Evolutionary conservation across 2,797 vertebrate genomes (phyloP).

Genomic region (Phylloscopus collybita): DNA sequence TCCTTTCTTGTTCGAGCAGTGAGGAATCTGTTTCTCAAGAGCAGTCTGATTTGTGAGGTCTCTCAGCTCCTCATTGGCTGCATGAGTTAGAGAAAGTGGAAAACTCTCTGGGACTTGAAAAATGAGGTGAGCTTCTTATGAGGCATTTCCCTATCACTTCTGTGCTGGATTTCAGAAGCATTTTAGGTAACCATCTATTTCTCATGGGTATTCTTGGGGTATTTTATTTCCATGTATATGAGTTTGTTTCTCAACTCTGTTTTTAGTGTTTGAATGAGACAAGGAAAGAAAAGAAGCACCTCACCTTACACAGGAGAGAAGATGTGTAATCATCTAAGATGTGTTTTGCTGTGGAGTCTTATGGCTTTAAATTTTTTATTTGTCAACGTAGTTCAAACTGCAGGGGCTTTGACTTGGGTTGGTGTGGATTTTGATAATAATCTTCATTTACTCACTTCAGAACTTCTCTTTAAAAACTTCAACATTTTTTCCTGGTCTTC

Average conservation of each 20-base stretch:
- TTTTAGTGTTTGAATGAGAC: background rate
- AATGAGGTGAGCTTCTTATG: background rate
- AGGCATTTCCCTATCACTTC: background rate
- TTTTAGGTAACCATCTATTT: background rate
- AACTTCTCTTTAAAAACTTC: constrained; percentile 41
- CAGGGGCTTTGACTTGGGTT: background rate
- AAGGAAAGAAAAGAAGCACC: background rate
- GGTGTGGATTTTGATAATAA: background rate
- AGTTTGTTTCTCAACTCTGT: background rate
- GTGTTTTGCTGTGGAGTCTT: background rate
- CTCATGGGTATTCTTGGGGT: background rate
- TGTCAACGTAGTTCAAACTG: background rate
- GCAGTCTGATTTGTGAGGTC: background rate
- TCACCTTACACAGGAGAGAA: background rate
- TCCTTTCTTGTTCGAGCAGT: background rate
- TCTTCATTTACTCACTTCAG: background rate
- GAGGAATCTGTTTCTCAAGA: background rate
- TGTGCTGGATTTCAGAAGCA: background rate
- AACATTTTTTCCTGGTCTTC: constrained; percentile 90
- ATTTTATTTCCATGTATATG: background rate
- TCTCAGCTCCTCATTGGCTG: background rate
- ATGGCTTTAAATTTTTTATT: background rate
- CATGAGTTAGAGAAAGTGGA: background rate
- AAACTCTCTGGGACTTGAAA: background rate
- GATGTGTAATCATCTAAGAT: background rate